Conservation (phyloP, 2,888 invertebrate species). For the Lasius fuliginosus region DNA sequence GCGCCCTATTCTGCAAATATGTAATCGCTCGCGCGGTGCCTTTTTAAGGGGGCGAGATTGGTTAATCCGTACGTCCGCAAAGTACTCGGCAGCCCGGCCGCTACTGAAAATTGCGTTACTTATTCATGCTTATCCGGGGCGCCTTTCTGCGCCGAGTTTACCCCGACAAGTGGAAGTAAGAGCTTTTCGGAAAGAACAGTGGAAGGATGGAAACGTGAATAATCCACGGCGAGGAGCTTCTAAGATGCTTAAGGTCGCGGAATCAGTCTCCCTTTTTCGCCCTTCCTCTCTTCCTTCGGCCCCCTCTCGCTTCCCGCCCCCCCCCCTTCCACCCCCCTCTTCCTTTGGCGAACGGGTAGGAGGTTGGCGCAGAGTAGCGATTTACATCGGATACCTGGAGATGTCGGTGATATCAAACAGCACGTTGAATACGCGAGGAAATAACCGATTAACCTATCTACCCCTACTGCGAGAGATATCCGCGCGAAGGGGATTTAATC, state of each 20-base stretch:
- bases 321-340: background rate
- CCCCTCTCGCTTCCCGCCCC: background rate
- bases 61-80: constrained; percentile 42
- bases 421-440: background rate
- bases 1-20: background rate
- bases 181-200: constrained; percentile 54
- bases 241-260: constrained; percentile 62
- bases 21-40: constrained; percentile 32
- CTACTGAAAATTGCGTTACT: constrained; percentile 51
- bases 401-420: background rate
- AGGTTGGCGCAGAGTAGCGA: background rate
- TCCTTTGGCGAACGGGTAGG: too few species aligned
- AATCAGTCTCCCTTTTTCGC: constrained; percentile 27
- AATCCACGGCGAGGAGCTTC: constrained; percentile 55
- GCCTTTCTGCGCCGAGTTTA: constrained; percentile 51
- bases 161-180: constrained; percentile 54
- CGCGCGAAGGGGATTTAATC: background rate
- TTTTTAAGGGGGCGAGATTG: constrained; percentile 43
- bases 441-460: background rate
- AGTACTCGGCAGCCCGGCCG: constrained; percentile 33
- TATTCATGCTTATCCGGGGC: constrained; percentile 53
- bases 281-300: background rate
- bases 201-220: constrained; percentile 61
- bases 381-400: constrained; percentile 32
- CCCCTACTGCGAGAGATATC: too few species aligned